Evolutionary conservation across 2,888 invertebrate species (phyloP).

Genomic region (Gymnoscelis rufifasciata): DNA sequence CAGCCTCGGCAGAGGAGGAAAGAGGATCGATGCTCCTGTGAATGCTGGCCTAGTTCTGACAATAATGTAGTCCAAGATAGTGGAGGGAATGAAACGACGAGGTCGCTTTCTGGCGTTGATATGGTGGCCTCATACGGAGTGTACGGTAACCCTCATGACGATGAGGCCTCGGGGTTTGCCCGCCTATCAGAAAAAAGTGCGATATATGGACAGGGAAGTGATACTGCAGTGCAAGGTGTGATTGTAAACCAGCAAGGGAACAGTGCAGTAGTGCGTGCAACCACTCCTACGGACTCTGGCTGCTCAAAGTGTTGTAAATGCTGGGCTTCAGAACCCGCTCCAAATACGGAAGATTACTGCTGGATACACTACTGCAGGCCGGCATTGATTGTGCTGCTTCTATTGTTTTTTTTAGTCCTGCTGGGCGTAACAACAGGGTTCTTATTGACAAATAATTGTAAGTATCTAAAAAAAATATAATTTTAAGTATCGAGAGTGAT

Average conservation of each 20-base stretch:
- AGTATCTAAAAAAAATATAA: too few relatives aligned
- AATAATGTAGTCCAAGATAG: conserved; percentile 61
- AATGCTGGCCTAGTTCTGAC: conserved; percentile 75
- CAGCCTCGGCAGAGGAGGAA: conserved; percentile 66
- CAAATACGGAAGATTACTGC: conserved; percentile 72
- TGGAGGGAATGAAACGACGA: conserved; percentile 59
- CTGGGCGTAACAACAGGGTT: conserved; percentile 79
- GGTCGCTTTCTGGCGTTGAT: conserved; percentile 71
- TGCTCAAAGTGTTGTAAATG: conserved; percentile 60
- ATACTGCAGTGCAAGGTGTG: conserved; percentile 71
- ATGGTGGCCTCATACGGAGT: conserved; percentile 78
- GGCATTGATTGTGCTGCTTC: conserved; percentile 71
- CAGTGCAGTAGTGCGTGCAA: conserved; percentile 66
- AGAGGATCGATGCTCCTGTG: conserved; percentile 74
- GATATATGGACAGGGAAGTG: conserved; percentile 63
- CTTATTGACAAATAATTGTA: conserved; percentile 79
- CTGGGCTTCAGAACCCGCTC: conserved; percentile 53
- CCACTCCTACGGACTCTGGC: conserved; percentile 42
- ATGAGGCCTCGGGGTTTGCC: conserved; percentile 72
- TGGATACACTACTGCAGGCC: conserved; percentile 78
- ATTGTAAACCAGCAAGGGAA: conserved; percentile 76
- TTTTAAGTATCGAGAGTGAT: too few relatives aligned
- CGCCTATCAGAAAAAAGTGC: conserved; percentile 63
- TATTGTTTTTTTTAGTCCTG: conserved; percentile 76
- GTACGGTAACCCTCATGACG: conserved; percentile 71